Evolutionary conservation across 2,888 invertebrate genomes (phyloP).

Genomic region (Pyrrhosoma nymphula): DNA sequence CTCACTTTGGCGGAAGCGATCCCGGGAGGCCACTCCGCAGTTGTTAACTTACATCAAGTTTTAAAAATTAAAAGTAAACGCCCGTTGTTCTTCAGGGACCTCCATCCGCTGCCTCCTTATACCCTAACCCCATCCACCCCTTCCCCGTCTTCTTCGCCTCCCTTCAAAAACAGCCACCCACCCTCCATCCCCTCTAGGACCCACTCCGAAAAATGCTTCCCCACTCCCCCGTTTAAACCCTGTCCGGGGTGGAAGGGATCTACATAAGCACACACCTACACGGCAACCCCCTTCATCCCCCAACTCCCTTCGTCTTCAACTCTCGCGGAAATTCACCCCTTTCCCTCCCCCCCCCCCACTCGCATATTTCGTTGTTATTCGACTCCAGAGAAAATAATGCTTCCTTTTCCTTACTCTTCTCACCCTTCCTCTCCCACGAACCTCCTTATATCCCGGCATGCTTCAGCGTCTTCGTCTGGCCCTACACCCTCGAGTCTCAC

Average conservation of each 20-base stretch:
- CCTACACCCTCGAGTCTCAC: no score
- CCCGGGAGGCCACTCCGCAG: constrained; percentile 48
- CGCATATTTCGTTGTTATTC: not conserved
- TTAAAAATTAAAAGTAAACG: constrained; percentile 65
- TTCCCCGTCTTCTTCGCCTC: not conserved
- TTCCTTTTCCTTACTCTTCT: not conserved
- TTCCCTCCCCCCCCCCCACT: not conserved
- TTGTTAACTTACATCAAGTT: constrained; percentile 65
- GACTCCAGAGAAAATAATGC: not conserved
- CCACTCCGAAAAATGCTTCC: not conserved
- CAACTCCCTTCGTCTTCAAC: not conserved
- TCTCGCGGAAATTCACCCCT: not conserved
- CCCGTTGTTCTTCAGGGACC: constrained; percentile 39
- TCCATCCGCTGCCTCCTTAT: constrained; percentile 10
- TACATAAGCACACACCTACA: not conserved
- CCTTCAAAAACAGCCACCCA: not conserved
- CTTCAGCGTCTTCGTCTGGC: not conserved
- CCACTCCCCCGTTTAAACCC: not conserved
- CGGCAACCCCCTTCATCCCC: not conserved
- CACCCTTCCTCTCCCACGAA: not conserved
- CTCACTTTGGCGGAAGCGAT: constrained; percentile 29
- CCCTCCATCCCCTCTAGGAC: not conserved
- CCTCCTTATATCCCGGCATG: not conserved
- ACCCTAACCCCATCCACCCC: not conserved
- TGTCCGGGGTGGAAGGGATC: not conserved